Percentiles rank a stretch among this genome's conserved stretches.
Evolutionary conservation across 1,140 invertebrate genomes (phyloP).

Genomic region (Oscheius sp.): DNA sequence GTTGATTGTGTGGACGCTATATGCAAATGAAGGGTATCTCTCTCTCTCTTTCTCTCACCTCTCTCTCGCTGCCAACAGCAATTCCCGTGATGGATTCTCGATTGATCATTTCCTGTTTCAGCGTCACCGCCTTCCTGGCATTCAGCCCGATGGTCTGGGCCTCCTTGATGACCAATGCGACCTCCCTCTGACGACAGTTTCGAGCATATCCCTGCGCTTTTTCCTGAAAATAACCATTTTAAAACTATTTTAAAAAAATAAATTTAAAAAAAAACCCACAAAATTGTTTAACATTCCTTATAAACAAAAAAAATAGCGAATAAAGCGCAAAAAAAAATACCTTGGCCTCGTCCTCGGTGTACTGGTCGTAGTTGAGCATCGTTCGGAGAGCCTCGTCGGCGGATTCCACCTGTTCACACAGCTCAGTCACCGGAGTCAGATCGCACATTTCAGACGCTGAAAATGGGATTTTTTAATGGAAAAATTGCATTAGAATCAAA

Average conservation of each 20-base stretch:
- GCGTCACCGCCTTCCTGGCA: constrained; percentile 2
- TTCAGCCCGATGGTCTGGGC: constrained; percentile 23
- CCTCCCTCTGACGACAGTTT: constrained; percentile 19
- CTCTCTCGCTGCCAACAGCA: neutral
- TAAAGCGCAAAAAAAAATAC: neutral
- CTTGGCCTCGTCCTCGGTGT: constrained; percentile 19
- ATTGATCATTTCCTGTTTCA: constrained; percentile 15
- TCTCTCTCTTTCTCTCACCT: neutral
- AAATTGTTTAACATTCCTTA: neutral
- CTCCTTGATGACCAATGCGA: constrained; percentile 36
- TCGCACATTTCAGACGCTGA: constrained; percentile 7
- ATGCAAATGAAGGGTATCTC: neutral
- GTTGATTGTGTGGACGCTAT: too few species aligned
- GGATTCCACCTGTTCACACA: neutral
- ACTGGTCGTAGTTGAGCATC: constrained; percentile 20
- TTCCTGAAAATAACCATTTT: constrained; percentile 4
- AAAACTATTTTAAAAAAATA: neutral
- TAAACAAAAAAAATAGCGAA: neutral
- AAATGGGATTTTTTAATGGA: neutral
- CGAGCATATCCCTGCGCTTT: constrained; percentile 30
- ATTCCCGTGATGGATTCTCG: constrained; percentile 2
- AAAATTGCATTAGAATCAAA: too few species aligned
- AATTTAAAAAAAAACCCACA: neutral
- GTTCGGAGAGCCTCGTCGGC: constrained; percentile 13
- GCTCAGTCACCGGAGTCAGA: neutral